Evolutionary conservation across 2,888 invertebrate genomes (phyloP), one percentile per base, ranked within the genome.

Genomic region (Dicycla oo): DNA sequence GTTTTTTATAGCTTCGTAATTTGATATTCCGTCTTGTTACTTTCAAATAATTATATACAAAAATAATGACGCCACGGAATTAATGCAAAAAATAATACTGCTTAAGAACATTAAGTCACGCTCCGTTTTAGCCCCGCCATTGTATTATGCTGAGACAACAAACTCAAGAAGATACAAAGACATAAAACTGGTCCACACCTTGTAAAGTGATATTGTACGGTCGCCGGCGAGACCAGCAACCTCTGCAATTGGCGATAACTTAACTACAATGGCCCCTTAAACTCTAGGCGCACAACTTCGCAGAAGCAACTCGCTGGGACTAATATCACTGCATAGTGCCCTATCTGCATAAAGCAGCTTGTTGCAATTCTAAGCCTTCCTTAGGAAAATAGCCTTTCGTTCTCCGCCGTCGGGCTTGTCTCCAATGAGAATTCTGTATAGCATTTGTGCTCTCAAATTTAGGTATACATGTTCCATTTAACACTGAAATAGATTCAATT

Each of bases 191-290:
- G 73, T 74, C 61, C 71, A 65, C 82, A 72, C 66, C 71, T 80
- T 75, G 73, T 81, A 67, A 73, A 81, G 69, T 79, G 78, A 87
- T 85, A 87, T 86, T 88, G 87, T 83, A 78, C 71, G 62, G 68
- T 77, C 77, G 83, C 81, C 75, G 81, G 82, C 83, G 75, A 75
- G 78, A 79, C 85, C 84, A 85, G 87, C 86, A 83, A 86, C 86
- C 84, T 85, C 83, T 87, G 84, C 86, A 86, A 88, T 88, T 81
- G 88, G 72, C 88, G 85, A 87, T 90, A 89, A 90, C 88, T 90
- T 88, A 87, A 85, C 82, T 85, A 84, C 87, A 88, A 90, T 90
- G 82, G 88, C 86, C 88, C 82, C 86, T 88, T 90, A 85, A 86
- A 88, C 84, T 88, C 81, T 75, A 81, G 71, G 84, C 86, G 82